Conservation (phyloP, 2,113 vertebrate genomes). For the Equus quagga region DNA sequence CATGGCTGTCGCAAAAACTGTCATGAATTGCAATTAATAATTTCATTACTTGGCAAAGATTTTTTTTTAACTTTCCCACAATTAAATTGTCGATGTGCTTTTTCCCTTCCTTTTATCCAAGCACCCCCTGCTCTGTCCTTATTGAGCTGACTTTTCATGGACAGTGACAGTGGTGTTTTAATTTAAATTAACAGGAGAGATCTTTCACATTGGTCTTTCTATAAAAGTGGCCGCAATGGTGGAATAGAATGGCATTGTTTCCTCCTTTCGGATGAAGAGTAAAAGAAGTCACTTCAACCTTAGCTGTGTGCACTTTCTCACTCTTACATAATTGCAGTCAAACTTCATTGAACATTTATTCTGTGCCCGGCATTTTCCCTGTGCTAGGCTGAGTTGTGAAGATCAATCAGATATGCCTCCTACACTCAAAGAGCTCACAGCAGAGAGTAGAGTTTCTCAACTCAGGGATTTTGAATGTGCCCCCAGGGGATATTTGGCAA, state of each 20-base stretch:
- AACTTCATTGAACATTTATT: neutral
- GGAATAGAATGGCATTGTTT: neutral
- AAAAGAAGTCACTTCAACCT: neutral
- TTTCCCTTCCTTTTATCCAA: constrained; percentile 67
- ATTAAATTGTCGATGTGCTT: constrained; percentile 66
- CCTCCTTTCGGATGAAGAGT: constrained; percentile 43
- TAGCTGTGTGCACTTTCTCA: neutral
- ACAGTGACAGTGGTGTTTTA: constrained; percentile 81
- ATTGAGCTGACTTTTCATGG: constrained; percentile 79
- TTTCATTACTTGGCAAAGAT: constrained; percentile 84
- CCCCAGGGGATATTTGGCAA: neutral
- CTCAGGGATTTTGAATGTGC: neutral
- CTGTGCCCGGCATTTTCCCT: neutral
- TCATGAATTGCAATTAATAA: constrained; percentile 85
- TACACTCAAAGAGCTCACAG: neutral
- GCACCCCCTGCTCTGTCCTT: constrained; percentile 68
- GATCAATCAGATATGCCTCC: neutral
- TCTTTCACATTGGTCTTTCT: constrained; percentile 81
- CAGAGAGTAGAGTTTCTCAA: neutral
- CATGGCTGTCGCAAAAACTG: constrained; percentile 80
- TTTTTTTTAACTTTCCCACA: constrained; percentile 69
- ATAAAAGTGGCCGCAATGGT: neutral
- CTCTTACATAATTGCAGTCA: neutral
- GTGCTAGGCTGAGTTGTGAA: neutral
- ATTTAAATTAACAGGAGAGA: constrained; percentile 85